Base-by-base conservation (phyloP, 2,113 vertebrate species). In the Numida meleagris region DNA sequence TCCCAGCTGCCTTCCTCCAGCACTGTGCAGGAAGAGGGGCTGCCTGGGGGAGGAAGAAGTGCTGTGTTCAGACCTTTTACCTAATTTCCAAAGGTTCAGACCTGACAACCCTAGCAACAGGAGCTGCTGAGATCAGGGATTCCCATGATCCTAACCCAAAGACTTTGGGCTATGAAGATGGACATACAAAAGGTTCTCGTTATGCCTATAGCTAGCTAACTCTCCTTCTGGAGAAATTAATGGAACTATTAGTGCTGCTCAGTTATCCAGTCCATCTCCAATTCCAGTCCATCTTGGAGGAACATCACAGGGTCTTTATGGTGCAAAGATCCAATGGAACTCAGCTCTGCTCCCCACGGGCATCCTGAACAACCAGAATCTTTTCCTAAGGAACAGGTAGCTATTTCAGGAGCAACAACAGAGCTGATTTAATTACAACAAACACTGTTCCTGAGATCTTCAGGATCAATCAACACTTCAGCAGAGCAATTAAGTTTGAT, bases 41-140 rank as follows among this genome's bases (percentile, higher is more conserved):
- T 10, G 27, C 1, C 0, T 2, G 82, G 51, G 65, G 93, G 88
- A 93, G 82, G 93, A 82, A 57, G 80, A 40, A 14, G 8, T 43
- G 66, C 82, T 7, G 0, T 1, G 42, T 91, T 92, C 59, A 89
- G 94, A 94, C 91, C 94, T 97, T 97, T 94, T 91, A 92, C 84
- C 88, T 93, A 79, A 90, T 96, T 96, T 96, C 78, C 61, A 62
- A 71, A 90, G 84, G 91, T 95, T 96, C 72, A 40, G 88, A 90
- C 88, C 84, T 80, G 78, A 86, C 65, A 83, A 72, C 63, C 57
- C 55, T 90, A 77, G 94, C 88, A 95, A 85, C 86, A 4, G 0
- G 42, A 58, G 61, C 80, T 78, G 79, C 73, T 11, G 72, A 71
- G 61, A 93, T 61, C 57, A 50, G 59, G 18, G 19, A 19, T 20